Percentiles rank a stretch among this genome's conserved stretches.
Conservation (phyloP, 2,797 vertebrate genomes). For the Chrysolophus pictus region DNA sequence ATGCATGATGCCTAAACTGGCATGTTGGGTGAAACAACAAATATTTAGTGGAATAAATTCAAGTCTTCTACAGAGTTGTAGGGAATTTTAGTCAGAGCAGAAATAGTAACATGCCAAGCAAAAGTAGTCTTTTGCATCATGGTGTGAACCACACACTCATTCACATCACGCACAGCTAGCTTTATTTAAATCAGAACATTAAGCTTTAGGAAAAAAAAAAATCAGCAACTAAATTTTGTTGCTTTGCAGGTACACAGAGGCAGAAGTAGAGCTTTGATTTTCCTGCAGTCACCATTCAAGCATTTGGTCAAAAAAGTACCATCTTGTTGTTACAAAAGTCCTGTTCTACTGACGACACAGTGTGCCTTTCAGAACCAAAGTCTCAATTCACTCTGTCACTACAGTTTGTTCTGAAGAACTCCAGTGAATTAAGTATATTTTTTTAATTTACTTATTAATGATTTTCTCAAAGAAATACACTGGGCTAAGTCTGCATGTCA, state of each 20-base stretch:
- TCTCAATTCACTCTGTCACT: not conserved
- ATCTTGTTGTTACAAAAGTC: rapidly evolving
- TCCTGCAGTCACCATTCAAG: not conserved
- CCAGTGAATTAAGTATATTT: not conserved
- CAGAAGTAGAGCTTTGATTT: not conserved
- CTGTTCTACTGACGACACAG: rapidly evolving
- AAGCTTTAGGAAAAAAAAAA: not conserved
- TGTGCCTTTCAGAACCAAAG: rapidly evolving
- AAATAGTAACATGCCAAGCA: not conserved
- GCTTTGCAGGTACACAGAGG: not conserved
- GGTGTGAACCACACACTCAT: not conserved
- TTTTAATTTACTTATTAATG: not conserved
- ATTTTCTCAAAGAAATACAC: not conserved
- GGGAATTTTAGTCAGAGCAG: not conserved
- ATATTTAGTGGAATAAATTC: not conserved
- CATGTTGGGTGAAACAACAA: not conserved
- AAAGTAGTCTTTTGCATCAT: not conserved
- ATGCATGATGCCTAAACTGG: not conserved
- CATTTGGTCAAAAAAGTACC: not conserved
- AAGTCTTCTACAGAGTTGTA: not conserved
- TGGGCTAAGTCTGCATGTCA: not conserved
- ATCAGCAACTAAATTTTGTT: not conserved
- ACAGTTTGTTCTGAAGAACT: not conserved
- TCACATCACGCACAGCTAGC: not conserved
- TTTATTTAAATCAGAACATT: not conserved